Evolutionary conservation across 2,113 vertebrate species (phyloP), one percentile per base, ranked within the genome.

Genomic region (Halcyon senegalensis): DNA sequence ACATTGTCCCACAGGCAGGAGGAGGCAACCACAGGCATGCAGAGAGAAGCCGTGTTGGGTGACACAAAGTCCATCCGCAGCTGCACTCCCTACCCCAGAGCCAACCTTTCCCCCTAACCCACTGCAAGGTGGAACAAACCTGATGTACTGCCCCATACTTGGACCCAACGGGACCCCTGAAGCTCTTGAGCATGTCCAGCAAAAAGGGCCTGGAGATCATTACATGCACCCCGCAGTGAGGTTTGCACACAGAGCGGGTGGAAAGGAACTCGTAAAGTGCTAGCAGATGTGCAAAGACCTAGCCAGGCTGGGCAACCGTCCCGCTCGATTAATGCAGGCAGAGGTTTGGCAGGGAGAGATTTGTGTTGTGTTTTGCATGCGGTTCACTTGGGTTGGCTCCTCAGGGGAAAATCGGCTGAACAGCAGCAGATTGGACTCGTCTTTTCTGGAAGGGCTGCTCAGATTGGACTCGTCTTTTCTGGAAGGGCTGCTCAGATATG

Each of bases 351-450:
- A 59, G 56, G 2, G 51, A 28, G 50, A 70, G 23, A 11, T 58
- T 16, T 43, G 60, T 30, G 43, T 20, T 44, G 55, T 10, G 39
- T 56, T 84, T 8, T 77, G 76, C 8, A 0, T 3, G 0, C 0
- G 8, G 11, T 15, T 64, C 27, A 3, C 62, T 66, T 6, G 84
- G 37, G 25, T 17, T 58, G 53, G 30, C 43, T 82, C 70, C 66
- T 24, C 31, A 44, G 24, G 16, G 16, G 14, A 19, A 30, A 69
- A 84, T 41, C 60, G 21, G 18, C 68, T 19, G 43, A 84, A 24
- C n/a, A 66, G 56, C 53, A 85, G 31, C 72, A 43, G 39, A 28
- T 35, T 2, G 0, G 41, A 62, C 44, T 64, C 15, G 0, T 10
- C 76, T 60, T 27, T 67, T n/a, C n/a, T n/a, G n/a, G n/a, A n/a